Evolutionary conservation across 2,797 vertebrate genomes (phyloP), one percentile per base, ranked within the genome.

Genomic region (Enteromius trimaculatus): DNA sequence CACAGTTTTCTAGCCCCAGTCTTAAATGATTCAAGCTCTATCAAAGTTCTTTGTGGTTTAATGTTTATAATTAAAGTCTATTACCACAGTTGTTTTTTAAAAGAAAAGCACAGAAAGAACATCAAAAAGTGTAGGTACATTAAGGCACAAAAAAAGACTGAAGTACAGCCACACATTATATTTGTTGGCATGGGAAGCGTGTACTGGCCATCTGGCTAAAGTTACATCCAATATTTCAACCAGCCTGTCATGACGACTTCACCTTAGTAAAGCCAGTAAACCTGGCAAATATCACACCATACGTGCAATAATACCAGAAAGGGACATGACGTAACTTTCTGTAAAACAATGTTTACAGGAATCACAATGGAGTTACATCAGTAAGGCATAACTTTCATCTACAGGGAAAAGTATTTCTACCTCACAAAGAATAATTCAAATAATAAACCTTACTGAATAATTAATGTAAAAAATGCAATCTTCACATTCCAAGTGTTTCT

Each of bases 201-300:
- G 37, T 31, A 77, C 23, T 29, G 55, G 75, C 58, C 75, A 60
- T 77, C 75, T 77, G 75, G 55, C 39, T 77, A 62, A 62, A 77
- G 75, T 77, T 62, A 77, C 10, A 17, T 75, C 72, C 72, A 76
- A 76, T 58, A 76, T 39, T 76, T 76, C 34, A 76, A 76, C 31
- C 14, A 39, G 53, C 31, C 58, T 76, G 51, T 76, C 34, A 58
- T 58, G 34, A 76, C 0, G 34, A 58, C 29, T 53, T 53, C 34
- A 53, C 51, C 72, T 58, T 4, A 42, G 53, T 39, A 76, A 58
- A 39, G 51, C 34, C 34, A 58, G 34, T 26, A 76, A 76, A 76
- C 31, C 72, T 76, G 72, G n/a, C n/a, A 76, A 58, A 76, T 39
- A 76, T 76, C 51, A 76, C 51, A 58, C 51, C 37, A 39, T 58